A percentile compares a stretch with the other conserved stretches of the same genome.
These are phyloP conservation scores for Ceratoteleas bidentatus DNA, from an alignment of 1,140 invertebrate genomes.

Conservation along the genomic window DNA sequence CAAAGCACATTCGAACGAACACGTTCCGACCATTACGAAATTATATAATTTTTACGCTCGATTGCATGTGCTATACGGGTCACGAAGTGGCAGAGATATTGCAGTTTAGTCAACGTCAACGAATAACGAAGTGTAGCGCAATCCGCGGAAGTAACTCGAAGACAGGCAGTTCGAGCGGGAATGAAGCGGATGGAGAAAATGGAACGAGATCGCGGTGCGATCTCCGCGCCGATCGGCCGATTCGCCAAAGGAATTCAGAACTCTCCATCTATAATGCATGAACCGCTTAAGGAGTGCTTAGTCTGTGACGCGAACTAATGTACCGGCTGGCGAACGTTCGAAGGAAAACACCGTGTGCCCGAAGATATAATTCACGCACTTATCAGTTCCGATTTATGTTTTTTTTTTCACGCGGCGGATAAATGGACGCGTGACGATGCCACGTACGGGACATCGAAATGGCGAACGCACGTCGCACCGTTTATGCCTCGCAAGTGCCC, in stretches of 20 bases:
- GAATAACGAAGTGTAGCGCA: constrained; percentile 48
- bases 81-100: constrained; percentile 52
- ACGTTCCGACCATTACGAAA: constrained; percentile 36
- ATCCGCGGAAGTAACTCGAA: constrained; percentile 67
- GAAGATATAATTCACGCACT: constrained; percentile 60
- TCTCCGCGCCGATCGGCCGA: constrained; percentile 53
- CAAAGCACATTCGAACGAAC: constrained; percentile 16
- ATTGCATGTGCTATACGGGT: constrained; percentile 38
- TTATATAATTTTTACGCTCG: constrained; percentile 56
- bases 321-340: constrained; percentile 65
- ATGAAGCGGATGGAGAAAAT: constrained; percentile 57
- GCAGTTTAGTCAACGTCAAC: constrained; percentile 53
- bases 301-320: constrained; percentile 69
- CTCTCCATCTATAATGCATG: constrained; percentile 64
- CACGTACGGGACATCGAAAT: constrained; percentile 24
- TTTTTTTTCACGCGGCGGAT: constrained; percentile 7
- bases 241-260: constrained; percentile 60
- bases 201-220: constrained; percentile 58
- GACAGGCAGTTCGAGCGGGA: constrained; percentile 52
- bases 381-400: constrained; percentile 49
- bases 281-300: constrained; percentile 63
- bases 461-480: constrained; percentile 20
- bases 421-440: constrained; percentile 25
- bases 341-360: constrained; percentile 63
- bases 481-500: constrained; percentile 33